phyloP scores from a whole-genome alignment of 1,140 invertebrate species.

The Chymomyza costata region DNA sequence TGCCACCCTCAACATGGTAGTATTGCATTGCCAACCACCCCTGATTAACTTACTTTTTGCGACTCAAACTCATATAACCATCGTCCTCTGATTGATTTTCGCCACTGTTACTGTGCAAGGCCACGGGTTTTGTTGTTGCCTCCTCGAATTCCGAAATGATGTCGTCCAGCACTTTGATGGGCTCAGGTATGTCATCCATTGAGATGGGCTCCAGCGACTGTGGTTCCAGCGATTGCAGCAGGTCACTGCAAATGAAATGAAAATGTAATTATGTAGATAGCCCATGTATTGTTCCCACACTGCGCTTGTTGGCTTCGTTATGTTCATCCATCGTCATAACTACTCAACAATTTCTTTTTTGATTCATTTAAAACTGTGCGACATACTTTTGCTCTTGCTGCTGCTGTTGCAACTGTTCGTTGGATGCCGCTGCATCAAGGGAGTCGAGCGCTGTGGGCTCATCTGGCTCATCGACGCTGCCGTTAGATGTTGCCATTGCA shows the following conservation, averaged over 20 bases:
- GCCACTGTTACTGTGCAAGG: conserved; percentile 77
- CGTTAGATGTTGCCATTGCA: conserved; percentile 3
- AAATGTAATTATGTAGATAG: conserved; percentile 27
- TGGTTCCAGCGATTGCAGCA: conserved; percentile 22
- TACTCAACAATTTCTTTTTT: conserved; percentile 26
- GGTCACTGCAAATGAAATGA: conserved; percentile 34
- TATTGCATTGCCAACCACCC: too few species aligned
- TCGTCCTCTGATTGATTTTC: conserved; percentile 91
- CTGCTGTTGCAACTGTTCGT: conserved; percentile 18
- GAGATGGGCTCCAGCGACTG: conserved; percentile 56
- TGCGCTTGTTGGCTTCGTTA: background rate
- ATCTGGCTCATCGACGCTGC: background rate
- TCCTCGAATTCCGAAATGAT: conserved; percentile 92
- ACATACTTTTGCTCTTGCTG: conserved; percentile 61
- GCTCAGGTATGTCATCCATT: conserved; percentile 76
- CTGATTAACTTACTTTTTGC: conserved; percentile 80
- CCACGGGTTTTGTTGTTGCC: conserved; percentile 75
- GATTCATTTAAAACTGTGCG: conserved; percentile 27
- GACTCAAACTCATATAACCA: conserved; percentile 93
- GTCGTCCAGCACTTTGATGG: conserved; percentile 88
- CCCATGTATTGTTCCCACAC: conserved; percentile 1
- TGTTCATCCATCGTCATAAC: too few species aligned
- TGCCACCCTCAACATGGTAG: too few species aligned
- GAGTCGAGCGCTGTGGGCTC: conserved; percentile 18
- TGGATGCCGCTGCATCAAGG: conserved; percentile 1